These are phyloP conservation scores for Myotis davidii DNA, from an alignment of 2,113 vertebrate species.

Conservation along the genomic window DNA sequence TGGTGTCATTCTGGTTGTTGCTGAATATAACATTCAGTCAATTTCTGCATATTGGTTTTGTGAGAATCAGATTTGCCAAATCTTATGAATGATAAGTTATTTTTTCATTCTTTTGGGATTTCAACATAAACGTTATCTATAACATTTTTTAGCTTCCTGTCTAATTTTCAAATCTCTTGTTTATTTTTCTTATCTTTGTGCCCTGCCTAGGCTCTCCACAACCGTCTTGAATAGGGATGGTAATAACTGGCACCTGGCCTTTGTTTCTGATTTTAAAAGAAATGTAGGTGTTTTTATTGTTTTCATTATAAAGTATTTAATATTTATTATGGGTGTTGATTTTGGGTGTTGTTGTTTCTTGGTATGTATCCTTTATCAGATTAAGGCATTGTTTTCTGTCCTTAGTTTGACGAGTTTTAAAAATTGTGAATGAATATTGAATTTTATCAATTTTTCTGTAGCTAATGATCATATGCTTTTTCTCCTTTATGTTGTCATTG, in stretches of 20 bases:
- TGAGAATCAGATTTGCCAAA: slow-evolving; percentile 3
- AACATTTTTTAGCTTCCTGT: neutral
- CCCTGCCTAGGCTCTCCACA: neutral
- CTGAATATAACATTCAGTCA: neutral
- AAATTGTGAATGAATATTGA: neutral
- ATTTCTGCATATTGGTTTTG: neutral
- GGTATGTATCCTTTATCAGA: neutral
- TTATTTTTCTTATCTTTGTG: neutral
- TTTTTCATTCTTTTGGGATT: slow-evolving; percentile 16
- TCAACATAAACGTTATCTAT: neutral
- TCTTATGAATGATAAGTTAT: neutral
- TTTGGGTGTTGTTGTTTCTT: neutral
- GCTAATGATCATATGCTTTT: neutral
- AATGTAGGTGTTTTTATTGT: neutral
- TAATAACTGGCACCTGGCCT: neutral
- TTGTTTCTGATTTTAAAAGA: neutral
- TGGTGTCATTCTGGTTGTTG: neutral
- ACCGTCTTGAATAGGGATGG: neutral
- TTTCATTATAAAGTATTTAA: neutral
- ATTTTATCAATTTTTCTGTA: neutral
- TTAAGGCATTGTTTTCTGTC: neutral
- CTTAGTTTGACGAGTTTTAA: neutral
- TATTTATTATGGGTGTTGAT: neutral
- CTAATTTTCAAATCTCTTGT: neutral
- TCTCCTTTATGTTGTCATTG: neutral